Conservation (phyloP, 2,797 vertebrate genomes). For the Enteromius afrohamiltoni region DNA sequence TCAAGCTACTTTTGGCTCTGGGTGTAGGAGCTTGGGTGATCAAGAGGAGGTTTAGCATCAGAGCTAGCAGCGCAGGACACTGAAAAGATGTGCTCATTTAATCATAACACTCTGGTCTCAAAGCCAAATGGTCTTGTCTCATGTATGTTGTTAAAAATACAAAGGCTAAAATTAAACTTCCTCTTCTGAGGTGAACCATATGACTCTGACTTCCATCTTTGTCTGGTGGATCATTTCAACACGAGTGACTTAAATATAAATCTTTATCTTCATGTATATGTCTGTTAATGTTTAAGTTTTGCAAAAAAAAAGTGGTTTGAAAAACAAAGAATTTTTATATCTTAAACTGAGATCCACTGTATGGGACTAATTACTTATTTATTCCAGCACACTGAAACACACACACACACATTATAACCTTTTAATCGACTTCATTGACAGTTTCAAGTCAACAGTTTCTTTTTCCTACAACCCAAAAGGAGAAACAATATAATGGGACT, state of each 20-base stretch:
- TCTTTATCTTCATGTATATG: not conserved
- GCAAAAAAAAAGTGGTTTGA: not conserved
- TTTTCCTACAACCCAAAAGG: not conserved
- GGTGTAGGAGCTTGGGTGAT: constrained; percentile 69
- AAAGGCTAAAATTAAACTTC: constrained; percentile 39
- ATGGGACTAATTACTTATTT: not conserved
- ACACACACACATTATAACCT: not conserved
- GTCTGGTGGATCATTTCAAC: not conserved
- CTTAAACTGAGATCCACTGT: not conserved
- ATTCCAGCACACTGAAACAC: not conserved
- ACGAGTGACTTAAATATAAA: not conserved
- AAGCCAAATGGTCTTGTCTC: not conserved
- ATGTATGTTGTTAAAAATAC: not conserved
- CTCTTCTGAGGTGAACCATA: constrained; percentile 29
- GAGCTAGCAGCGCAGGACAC: constrained; percentile 42
- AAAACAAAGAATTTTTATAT: not conserved
- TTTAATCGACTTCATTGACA: not conserved
- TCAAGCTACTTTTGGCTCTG: constrained; percentile 57
- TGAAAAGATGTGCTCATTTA: constrained; percentile 13
- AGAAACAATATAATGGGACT: not conserved
- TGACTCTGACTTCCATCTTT: constrained; percentile 31
- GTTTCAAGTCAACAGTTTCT: not conserved
- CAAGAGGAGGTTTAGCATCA: constrained; percentile 54
- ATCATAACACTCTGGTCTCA: not conserved
- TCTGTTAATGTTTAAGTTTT: not conserved